These are phyloP conservation scores for Sitta europaea DNA, from an alignment of 2,113 vertebrate genomes.

Conservation along the genomic window DNA sequence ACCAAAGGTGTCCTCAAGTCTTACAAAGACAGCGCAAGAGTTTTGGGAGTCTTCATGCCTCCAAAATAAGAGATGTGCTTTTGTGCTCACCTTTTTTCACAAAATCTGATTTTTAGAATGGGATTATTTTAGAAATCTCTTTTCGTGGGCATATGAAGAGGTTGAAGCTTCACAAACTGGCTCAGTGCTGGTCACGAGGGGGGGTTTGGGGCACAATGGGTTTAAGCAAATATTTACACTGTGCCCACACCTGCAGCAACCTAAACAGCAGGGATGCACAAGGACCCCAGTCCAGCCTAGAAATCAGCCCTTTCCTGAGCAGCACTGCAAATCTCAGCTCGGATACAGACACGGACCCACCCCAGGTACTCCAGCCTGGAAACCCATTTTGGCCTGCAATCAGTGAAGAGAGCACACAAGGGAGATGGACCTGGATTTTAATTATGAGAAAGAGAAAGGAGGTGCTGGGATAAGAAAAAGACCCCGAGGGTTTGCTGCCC, in stretches of 20 bases:
- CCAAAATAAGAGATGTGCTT: background rate
- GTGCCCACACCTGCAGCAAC: background rate
- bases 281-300: background rate
- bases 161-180: background rate
- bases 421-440: background rate
- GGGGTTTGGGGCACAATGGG: background rate
- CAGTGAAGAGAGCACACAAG: background rate
- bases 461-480: background rate
- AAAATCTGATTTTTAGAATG: background rate
- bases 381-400: background rate
- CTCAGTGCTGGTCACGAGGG: background rate
- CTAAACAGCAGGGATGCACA: background rate
- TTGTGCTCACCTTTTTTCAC: background rate
- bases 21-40: background rate
- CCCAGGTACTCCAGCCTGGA: background rate
- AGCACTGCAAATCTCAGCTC: background rate
- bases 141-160: background rate
- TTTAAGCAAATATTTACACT: background rate
- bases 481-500: background rate
- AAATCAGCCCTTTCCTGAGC: background rate
- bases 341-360: background rate
- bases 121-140: background rate
- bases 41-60: background rate
- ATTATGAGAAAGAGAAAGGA: background rate
- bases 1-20: conserved; percentile 3